Percentiles rank a stretch among this genome's conserved stretches.
phyloP scores from a whole-genome alignment of 2,113 vertebrate species.

The Enhydra lutris region DNA sequence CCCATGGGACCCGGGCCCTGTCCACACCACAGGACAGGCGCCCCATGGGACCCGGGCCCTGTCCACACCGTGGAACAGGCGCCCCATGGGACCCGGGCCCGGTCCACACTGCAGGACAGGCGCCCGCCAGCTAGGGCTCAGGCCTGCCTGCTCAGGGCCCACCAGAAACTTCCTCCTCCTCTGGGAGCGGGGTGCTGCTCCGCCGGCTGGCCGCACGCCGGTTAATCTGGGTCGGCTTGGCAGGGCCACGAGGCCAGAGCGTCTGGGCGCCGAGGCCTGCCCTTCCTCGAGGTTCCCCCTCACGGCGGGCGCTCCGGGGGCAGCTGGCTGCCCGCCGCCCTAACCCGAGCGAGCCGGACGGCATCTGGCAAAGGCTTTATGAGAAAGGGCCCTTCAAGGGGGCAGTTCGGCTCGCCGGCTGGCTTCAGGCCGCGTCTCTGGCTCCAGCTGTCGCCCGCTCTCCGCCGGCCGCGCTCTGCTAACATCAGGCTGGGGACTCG shows the following conservation, averaged over 20 bases:
- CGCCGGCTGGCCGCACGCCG: fast-evolving
- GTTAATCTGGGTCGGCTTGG: background rate
- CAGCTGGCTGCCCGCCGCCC: background rate
- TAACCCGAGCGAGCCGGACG: background rate
- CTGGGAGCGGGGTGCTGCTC: background rate
- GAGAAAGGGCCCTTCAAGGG: background rate
- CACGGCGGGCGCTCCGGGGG: fast-evolving
- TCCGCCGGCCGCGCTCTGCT: background rate
- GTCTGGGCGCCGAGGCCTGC: background rate
- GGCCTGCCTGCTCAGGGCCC: background rate
- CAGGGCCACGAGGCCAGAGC: background rate
- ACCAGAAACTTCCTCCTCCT: background rate
- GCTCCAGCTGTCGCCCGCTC: background rate
- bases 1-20: too few species aligned
- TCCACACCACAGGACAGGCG: too few species aligned
- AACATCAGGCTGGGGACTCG: background rate
- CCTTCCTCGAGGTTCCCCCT: background rate
- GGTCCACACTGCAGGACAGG: background rate
- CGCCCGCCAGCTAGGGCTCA: background rate
- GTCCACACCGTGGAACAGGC: background rate
- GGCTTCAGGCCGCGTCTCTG: background rate
- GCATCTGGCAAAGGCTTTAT: background rate
- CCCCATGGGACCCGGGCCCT: background rate
- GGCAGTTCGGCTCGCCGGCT: background rate
- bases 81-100: background rate